These are phyloP conservation scores for Aphrocallistes beatrix DNA, from an alignment of 37 sponge, comb jelly and placozoan species.

Conservation along the genomic window DNA sequence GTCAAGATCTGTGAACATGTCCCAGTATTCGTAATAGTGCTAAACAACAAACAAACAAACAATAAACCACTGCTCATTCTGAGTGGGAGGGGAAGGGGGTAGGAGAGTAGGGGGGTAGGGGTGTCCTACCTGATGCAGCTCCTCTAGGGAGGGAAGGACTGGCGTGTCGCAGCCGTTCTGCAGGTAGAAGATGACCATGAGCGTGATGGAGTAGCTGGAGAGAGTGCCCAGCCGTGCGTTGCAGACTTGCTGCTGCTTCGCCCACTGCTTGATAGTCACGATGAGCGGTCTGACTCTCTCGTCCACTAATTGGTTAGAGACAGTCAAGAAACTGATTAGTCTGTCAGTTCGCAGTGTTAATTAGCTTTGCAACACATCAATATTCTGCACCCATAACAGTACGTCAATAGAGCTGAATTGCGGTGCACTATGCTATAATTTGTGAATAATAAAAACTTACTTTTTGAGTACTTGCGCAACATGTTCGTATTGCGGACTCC, in stretches of 20 bases:
- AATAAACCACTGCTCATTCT: neutral
- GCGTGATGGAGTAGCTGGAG: slow-evolving; percentile 20
- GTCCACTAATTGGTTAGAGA: slow-evolving; percentile 22
- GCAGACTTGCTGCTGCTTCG: slow-evolving; percentile 24
- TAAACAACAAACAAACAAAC: neutral
- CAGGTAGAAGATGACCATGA: slow-evolving; percentile 32
- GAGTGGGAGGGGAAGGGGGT: too few relatives aligned
- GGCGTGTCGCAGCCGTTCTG: slow-evolving; percentile 22
- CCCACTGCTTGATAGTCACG: slow-evolving; percentile 23
- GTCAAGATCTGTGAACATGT: neutral
- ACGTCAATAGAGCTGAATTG: too few relatives aligned
- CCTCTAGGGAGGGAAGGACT: slow-evolving; percentile 24
- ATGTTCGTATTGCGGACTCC: too few relatives aligned
- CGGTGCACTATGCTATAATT: too few relatives aligned
- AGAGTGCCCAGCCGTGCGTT: slow-evolving; percentile 24
- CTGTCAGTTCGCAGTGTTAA: too few relatives aligned
- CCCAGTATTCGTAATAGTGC: neutral
- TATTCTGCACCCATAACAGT: too few relatives aligned
- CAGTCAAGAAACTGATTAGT: too few relatives aligned
- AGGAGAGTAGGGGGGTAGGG: too few relatives aligned
- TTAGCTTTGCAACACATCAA: too few relatives aligned
- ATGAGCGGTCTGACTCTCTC: slow-evolving; percentile 22
- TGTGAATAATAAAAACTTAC: too few relatives aligned
- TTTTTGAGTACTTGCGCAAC: too few relatives aligned
- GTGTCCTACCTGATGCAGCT: too few relatives aligned